phyloP scores from a whole-genome alignment of 2,888 invertebrate genomes.

The Scaptomyza tumidula region DNA sequence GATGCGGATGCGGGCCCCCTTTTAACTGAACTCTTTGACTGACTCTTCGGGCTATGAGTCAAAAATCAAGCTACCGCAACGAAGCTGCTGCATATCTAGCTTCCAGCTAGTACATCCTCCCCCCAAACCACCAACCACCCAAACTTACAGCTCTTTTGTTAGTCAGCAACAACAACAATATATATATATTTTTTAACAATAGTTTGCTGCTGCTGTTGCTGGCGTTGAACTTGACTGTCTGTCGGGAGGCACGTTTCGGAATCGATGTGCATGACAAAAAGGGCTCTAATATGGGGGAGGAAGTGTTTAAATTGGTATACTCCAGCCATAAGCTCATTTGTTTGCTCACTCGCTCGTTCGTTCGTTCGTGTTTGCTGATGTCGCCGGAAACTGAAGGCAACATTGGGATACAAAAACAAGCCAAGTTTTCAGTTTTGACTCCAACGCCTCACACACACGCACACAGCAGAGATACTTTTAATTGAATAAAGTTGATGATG shows the following conservation, averaged over 20 bases:
- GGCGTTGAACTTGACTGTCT: conserved; percentile 76
- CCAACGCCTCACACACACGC: conserved; percentile 17
- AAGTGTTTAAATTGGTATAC: conserved; percentile 75
- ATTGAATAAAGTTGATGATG: conserved; percentile 53
- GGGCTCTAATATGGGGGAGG: conserved; percentile 75
- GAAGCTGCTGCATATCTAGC: conserved; percentile 41
- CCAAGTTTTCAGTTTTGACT: conserved; percentile 30
- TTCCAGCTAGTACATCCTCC: not conserved
- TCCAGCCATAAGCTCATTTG: conserved; percentile 64
- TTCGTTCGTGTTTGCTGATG: not conserved
- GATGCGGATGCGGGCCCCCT: conserved; percentile 70
- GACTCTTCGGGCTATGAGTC: conserved; percentile 57
- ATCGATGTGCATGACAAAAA: conserved; percentile 78
- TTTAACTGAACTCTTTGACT: conserved; percentile 57
- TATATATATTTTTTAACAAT: conserved; percentile 54
- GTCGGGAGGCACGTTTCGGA: conserved; percentile 65
- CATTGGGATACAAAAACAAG: conserved; percentile 35
- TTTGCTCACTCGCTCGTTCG: conserved; percentile 53
- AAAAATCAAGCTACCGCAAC: conserved; percentile 79
- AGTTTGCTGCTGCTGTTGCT: conserved; percentile 60
- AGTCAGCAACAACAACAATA: conserved; percentile 43
- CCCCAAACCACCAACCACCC: not conserved
- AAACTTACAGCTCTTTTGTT: conserved; percentile 51
- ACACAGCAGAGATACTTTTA: conserved; percentile 44
- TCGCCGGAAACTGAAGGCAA: conserved; percentile 71